phyloP scores from a whole-genome alignment of 2,888 invertebrate species.

The Himalopsyche anomala region DNA sequence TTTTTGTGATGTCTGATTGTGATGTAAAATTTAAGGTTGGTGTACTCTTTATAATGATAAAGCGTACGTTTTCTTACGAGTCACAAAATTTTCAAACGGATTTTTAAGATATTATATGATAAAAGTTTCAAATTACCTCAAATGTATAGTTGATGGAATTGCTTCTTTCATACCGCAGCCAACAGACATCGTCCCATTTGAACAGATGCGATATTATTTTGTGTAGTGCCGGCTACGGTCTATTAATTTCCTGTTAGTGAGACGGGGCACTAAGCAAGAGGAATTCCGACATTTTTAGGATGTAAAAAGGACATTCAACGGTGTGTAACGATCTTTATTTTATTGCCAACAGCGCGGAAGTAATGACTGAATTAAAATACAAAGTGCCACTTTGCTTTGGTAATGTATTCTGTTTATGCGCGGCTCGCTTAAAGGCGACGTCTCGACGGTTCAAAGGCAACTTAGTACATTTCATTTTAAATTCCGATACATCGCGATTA shows the following conservation, averaged over 20 bases:
- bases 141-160: slow-evolving; percentile 2
- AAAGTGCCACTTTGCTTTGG: slow-evolving; percentile 63
- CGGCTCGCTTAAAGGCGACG: slow-evolving; percentile 51
- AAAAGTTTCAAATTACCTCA: neutral
- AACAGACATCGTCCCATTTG: slow-evolving; percentile 36
- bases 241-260: slow-evolving; percentile 62
- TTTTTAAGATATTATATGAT: too few relatives aligned
- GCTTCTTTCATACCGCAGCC: neutral
- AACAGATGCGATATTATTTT: slow-evolving; percentile 47
- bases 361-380: slow-evolving; percentile 65
- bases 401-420: slow-evolving; percentile 63
- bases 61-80: too few relatives aligned
- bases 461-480: slow-evolving; percentile 53
- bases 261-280: slow-evolving; percentile 59
- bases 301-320: slow-evolving; percentile 65
- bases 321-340: slow-evolving; percentile 65
- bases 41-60: too few relatives aligned
- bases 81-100: too few relatives aligned
- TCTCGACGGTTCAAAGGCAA: slow-evolving; percentile 47
- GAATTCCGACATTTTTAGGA: slow-evolving; percentile 64
- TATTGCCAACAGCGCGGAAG: slow-evolving; percentile 64
- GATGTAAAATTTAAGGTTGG: too few relatives aligned
- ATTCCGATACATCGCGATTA: slow-evolving; percentile 55
- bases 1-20: too few relatives aligned
- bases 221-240: slow-evolving; percentile 57